A percentile compares a stretch with the other conserved stretches of the same genome.
Conservation (phyloP, 2,888 invertebrate genomes). For the Timema cristinae region DNA sequence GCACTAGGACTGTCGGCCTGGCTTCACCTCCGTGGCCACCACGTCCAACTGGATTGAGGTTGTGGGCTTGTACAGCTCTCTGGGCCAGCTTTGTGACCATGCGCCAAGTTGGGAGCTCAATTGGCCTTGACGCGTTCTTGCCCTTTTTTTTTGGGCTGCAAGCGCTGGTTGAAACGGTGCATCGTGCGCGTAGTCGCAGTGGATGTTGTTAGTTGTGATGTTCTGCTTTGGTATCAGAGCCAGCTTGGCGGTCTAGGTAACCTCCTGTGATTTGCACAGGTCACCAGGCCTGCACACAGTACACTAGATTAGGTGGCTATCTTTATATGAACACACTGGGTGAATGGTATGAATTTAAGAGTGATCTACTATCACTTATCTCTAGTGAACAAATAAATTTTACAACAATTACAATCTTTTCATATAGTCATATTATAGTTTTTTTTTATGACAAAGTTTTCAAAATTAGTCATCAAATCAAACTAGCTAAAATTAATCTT, state of each 20-base stretch:
- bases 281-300: conserved; percentile 61
- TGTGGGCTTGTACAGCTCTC: conserved; percentile 51
- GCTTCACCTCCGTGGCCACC: conserved; percentile 71
- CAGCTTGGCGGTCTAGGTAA: conserved; percentile 56
- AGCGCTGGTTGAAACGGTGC: conserved; percentile 75
- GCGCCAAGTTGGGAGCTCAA: conserved; percentile 48
- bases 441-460: no score
- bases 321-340: conserved; percentile 5
- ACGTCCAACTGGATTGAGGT: conserved; percentile 68
- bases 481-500: no score
- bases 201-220: conserved; percentile 70
- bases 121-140: conserved; percentile 59
- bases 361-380: conserved; percentile 10
- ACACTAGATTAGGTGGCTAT: not conserved
- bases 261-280: conserved; percentile 78
- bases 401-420: not conserved
- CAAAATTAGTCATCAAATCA: no score
- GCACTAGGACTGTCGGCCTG: conserved; percentile 60
- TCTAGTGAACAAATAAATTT: conserved; percentile 11
- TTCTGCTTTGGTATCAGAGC: conserved; percentile 51
- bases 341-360: conserved; percentile 13
- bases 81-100: conserved; percentile 50
- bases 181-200: conserved; percentile 76
- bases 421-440: no score
- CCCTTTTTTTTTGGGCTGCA: no score